Conservation (phyloP, 2,113 vertebrate genomes). For the Xenopus laevis region DNA sequence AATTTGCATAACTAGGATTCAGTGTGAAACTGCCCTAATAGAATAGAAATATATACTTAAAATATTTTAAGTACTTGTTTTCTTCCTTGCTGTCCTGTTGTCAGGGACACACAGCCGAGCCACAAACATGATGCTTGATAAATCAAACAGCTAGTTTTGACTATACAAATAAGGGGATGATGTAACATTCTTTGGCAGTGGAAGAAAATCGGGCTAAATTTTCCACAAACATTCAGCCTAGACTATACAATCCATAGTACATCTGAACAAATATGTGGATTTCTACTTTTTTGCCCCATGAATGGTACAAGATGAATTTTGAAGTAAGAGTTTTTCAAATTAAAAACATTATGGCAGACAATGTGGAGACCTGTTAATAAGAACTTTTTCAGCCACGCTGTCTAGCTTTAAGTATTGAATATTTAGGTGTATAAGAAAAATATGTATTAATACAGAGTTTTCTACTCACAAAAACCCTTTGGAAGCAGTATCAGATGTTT, state of each 20-base stretch:
- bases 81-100: background rate
- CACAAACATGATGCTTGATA: background rate
- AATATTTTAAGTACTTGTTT: too few relatives aligned
- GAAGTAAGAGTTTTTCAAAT: too few relatives aligned
- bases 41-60: too few relatives aligned
- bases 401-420: constrained; percentile 13
- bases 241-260: too few relatives aligned
- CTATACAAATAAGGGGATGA: too few relatives aligned
- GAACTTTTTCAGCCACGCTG: background rate
- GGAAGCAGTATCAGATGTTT: background rate
- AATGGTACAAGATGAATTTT: too few relatives aligned
- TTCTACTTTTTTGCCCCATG: too few relatives aligned
- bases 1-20: too few relatives aligned
- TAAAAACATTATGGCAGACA: background rate
- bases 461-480: background rate
- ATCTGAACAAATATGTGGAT: too few relatives aligned
- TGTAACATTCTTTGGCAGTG: too few relatives aligned
- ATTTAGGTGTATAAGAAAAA: background rate
- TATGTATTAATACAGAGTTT: constrained; percentile 14
- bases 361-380: background rate
- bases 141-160: background rate
- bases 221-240: background rate
- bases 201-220: too few relatives aligned
- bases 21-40: too few relatives aligned
- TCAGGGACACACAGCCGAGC: background rate